phyloP scores from a whole-genome alignment of 1,140 invertebrate species.

The Contarinia nasturtii region DNA sequence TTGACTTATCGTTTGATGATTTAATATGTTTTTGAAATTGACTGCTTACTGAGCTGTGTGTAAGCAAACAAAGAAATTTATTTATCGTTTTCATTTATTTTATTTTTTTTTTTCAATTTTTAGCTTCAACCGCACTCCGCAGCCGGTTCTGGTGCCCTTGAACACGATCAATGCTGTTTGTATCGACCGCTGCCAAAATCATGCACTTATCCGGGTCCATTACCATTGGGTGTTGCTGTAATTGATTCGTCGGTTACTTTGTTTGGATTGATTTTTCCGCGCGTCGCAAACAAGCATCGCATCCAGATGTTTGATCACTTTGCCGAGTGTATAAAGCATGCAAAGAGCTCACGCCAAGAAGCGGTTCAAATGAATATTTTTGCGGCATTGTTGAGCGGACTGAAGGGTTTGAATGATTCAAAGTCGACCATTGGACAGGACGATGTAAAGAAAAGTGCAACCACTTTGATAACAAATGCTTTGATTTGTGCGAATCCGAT shows the following conservation, averaged over 20 bases:
- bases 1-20: too few relatives aligned
- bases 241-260: constrained; percentile 86
- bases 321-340: constrained; percentile 80
- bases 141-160: constrained; percentile 83
- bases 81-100: background rate
- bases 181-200: constrained; percentile 43
- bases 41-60: too few relatives aligned
- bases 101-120: constrained; percentile 8
- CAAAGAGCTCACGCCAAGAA: constrained; percentile 79
- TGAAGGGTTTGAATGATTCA: constrained; percentile 73
- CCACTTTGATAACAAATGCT: constrained; percentile 58
- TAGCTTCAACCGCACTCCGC: constrained; percentile 81
- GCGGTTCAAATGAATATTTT: constrained; percentile 96
- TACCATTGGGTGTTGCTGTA: constrained; percentile 89
- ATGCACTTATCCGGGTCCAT: constrained; percentile 41
- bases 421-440: constrained; percentile 76
- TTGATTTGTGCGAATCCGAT: constrained; percentile 70
- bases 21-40: too few relatives aligned
- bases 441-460: constrained; percentile 72
- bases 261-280: constrained; percentile 86
- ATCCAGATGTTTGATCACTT: constrained; percentile 96
- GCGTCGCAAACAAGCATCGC: constrained; percentile 87
- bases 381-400: constrained; percentile 73
- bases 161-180: constrained; percentile 85
- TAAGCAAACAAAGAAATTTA: too few relatives aligned